A percentile compares a stretch with the other conserved stretches of the same genome.
Conservation (phyloP, 2,888 invertebrate genomes). For the Protonemura montana region DNA sequence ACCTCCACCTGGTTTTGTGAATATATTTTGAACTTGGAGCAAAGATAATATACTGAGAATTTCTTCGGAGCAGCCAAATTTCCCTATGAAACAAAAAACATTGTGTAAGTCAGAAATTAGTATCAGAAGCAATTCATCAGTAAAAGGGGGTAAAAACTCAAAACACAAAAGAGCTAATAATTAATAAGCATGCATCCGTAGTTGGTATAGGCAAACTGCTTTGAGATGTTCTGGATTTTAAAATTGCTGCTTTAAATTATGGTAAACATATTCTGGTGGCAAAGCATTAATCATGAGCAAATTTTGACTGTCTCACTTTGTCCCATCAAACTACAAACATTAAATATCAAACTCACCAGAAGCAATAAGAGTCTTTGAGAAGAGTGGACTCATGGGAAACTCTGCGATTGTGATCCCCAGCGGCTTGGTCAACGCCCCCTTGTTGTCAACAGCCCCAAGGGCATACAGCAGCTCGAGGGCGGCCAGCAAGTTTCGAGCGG, state of each 20-base stretch:
- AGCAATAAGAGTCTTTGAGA: slow-evolving; percentile 83
- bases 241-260: too few relatives aligned
- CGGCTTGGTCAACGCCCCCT: slow-evolving; percentile 78
- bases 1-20: slow-evolving; percentile 76
- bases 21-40: slow-evolving; percentile 93
- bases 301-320: neutral
- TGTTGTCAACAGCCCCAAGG: slow-evolving; percentile 78
- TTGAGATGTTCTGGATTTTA: too few relatives aligned
- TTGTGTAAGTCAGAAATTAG: too few relatives aligned
- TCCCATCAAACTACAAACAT: too few relatives aligned
- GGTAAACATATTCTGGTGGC: too few relatives aligned
- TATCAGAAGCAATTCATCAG: too few relatives aligned
- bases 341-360: slow-evolving; percentile 68
- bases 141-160: too few relatives aligned
- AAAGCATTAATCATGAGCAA: too few relatives aligned
- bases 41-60: slow-evolving; percentile 88
- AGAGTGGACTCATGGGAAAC: slow-evolving; percentile 86
- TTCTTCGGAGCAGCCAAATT: slow-evolving; percentile 92
- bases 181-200: too few relatives aligned
- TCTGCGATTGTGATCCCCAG: slow-evolving; percentile 89
- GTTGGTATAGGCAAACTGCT: too few relatives aligned
- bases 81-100: slow-evolving; percentile 62
- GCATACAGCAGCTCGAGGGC: slow-evolving; percentile 90
- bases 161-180: too few relatives aligned
- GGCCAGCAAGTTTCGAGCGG: slow-evolving; percentile 83